phyloP scores from a whole-genome alignment of 2,888 invertebrate species.

The Tinea semifulvella region DNA sequence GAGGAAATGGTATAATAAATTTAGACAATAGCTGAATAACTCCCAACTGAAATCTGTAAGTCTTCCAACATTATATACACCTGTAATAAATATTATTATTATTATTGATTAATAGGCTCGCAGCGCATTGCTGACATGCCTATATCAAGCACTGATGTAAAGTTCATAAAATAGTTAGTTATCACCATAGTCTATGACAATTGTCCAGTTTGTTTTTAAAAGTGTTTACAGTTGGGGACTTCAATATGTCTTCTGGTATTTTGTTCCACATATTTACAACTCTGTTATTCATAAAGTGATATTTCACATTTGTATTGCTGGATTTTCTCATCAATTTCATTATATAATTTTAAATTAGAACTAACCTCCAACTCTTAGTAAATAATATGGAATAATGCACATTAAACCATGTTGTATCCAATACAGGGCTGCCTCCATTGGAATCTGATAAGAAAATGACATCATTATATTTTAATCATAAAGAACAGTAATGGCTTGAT shows the following conservation, averaged over 20 bases:
- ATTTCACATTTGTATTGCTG: no score
- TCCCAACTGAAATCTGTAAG: constrained; percentile 82
- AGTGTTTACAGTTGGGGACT: no score
- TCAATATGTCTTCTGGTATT: no score
- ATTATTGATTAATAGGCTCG: no score
- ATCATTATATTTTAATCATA: background rate
- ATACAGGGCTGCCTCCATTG: constrained; percentile 91
- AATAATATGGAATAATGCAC: constrained; percentile 93
- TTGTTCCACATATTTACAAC: no score
- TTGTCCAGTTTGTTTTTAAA: no score
- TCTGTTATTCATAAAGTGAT: no score
- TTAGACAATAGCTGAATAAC: constrained; percentile 78
- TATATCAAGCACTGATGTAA: no score
- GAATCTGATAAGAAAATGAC: constrained; percentile 68
- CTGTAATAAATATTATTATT: constrained; percentile 54
- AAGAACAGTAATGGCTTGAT: background rate
- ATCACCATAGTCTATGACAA: no score
- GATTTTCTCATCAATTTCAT: background rate
- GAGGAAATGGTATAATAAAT: constrained; percentile 85
- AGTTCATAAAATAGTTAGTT: no score
- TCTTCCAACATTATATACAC: constrained; percentile 83
- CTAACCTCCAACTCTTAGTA: constrained; percentile 83
- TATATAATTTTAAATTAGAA: background rate
- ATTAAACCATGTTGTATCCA: constrained; percentile 97
- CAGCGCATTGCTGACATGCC: no score